These are phyloP conservation scores for Rhegmatorhina hoffmannsi DNA, from an alignment of 2,113 vertebrate species.

Conservation along the genomic window DNA sequence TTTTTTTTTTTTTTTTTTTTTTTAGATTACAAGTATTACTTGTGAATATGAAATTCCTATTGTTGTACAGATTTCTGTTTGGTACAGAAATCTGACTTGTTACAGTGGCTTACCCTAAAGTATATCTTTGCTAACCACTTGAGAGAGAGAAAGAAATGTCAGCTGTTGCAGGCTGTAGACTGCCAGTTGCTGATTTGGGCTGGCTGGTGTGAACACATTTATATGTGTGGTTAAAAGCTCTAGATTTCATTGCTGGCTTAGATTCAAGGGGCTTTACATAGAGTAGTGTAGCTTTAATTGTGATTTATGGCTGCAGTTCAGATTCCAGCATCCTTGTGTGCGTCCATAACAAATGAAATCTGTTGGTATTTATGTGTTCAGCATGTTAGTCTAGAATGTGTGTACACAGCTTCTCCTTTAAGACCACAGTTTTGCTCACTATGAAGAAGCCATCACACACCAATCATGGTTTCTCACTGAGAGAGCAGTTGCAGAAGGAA, in stretches of 20 bases:
- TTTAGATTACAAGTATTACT: neutral
- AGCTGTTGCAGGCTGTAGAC: neutral
- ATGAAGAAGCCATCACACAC: neutral
- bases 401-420: neutral
- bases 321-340: neutral
- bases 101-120: neutral
- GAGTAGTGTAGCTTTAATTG: neutral
- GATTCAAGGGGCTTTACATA: neutral
- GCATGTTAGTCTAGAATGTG: fast-evolving
- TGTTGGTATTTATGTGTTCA: fast-evolving
- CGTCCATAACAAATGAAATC: neutral
- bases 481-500: neutral
- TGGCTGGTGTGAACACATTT: neutral
- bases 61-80: fast-evolving
- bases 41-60: neutral
- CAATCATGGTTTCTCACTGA: fast-evolving
- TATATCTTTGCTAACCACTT: neutral
- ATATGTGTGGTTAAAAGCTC: slow-evolving; percentile 15
- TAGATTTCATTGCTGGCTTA: slow-evolving; percentile 4
- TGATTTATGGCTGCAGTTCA: neutral
- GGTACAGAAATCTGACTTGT: neutral
- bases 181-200: slow-evolving; percentile 17
- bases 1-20: neutral
- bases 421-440: neutral
- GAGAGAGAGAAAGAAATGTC: neutral